A percentile compares a stretch with the other conserved stretches of the same genome.
These are phyloP conservation scores for Otis tarda DNA, from an alignment of 2,113 vertebrate genomes.

Conservation along the genomic window DNA sequence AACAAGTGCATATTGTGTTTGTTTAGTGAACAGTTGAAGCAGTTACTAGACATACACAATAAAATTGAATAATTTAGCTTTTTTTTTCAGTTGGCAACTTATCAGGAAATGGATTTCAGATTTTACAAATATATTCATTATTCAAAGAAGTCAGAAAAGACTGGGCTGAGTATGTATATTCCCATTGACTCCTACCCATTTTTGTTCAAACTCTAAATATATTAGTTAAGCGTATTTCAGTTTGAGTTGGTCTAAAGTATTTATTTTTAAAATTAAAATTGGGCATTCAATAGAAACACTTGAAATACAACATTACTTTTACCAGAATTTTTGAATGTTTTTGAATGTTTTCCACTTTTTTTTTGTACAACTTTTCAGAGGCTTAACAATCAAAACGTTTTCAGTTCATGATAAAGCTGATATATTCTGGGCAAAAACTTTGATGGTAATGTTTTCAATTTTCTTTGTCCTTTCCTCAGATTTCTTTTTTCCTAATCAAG, in stretches of 20 bases:
- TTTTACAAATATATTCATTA: not conserved
- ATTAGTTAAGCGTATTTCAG: not conserved
- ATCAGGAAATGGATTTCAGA: not conserved
- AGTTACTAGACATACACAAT: not conserved
- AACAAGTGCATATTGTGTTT: not conserved
- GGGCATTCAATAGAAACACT: not conserved
- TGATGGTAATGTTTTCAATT: not conserved
- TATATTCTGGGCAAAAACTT: not conserved
- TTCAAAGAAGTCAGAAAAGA: not conserved
- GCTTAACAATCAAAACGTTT: not conserved
- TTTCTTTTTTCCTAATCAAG: not conserved
- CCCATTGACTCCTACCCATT: not conserved
- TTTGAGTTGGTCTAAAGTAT: not conserved
- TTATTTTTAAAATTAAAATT: not conserved
- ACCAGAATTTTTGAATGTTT: not conserved
- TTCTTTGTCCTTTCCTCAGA: not conserved
- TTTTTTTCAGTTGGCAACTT: not conserved
- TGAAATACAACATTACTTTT: not conserved
- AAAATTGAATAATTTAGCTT: not conserved
- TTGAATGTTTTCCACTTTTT: not conserved
- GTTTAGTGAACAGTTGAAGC: not conserved
- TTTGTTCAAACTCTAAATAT: not conserved
- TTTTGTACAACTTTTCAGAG: not conserved
- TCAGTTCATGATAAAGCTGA: not conserved
- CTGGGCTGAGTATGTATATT: not conserved